phyloP scores from a whole-genome alignment of 2,113 vertebrate species.

The Vidua macroura region DNA sequence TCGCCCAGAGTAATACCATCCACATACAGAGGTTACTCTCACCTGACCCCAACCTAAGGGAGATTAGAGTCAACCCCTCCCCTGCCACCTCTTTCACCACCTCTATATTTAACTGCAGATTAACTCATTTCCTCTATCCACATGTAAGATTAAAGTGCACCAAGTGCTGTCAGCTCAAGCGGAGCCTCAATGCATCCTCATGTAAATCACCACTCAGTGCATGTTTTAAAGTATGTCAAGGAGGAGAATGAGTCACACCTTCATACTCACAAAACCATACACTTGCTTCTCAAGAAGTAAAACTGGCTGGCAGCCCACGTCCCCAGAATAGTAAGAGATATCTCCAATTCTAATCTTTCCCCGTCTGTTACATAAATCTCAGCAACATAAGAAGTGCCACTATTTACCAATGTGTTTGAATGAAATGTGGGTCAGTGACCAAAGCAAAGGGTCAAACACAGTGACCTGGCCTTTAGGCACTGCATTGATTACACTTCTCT shows the following conservation, averaged over 20 bases:
- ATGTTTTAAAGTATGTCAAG: neutral
- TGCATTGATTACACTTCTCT: neutral
- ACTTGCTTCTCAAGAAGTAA: neutral
- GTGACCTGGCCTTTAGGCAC: neutral
- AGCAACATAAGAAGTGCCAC: neutral
- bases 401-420: neutral
- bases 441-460: conserved; percentile 6
- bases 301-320: conserved; percentile 11
- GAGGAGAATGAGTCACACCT: neutral
- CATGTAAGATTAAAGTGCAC: conserved; percentile 31
- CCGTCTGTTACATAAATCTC: neutral
- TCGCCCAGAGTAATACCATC: conserved; percentile 3
- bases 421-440: neutral
- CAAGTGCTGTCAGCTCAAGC: neutral
- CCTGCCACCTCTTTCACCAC: conserved; percentile 38
- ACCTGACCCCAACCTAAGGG: neutral
- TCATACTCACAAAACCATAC: neutral
- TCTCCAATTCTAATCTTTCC: conserved; percentile 23
- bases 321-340: conserved; percentile 9
- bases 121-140: conserved; percentile 57
- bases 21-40: conserved; percentile 35
- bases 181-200: neutral
- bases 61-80: conserved; percentile 49
- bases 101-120: conserved; percentile 65
- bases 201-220: neutral